Percentiles rank a stretch among this genome's conserved stretches.
Evolutionary conservation across 2,888 invertebrate genomes (phyloP).

Genomic region (Campoletis raptor): DNA sequence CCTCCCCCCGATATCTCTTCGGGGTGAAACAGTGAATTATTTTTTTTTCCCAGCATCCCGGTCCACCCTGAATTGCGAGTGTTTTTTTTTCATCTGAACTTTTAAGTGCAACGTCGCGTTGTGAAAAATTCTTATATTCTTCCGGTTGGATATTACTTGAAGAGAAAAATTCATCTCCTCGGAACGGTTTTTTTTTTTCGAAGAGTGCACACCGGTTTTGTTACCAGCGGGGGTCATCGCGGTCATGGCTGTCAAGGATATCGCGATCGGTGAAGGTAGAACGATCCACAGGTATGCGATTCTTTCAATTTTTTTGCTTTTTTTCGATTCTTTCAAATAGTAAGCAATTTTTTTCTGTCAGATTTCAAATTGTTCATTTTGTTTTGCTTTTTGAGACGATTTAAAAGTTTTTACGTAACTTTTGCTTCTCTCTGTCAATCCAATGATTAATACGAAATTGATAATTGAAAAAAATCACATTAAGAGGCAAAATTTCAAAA

Average conservation of each 20-base stretch:
- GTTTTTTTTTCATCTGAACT: neutral
- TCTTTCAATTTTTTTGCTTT: neutral
- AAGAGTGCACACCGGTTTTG: constrained; percentile 32
- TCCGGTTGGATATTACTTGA: neutral
- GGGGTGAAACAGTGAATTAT: constrained; percentile 33
- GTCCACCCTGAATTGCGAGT: neutral
- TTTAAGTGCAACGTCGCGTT: neutral
- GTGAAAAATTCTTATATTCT: neutral
- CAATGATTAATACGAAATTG: neutral
- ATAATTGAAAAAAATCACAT: neutral
- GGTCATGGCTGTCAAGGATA: constrained; percentile 58
- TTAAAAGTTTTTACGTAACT: neutral
- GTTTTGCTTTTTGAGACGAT: neutral
- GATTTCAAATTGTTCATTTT: neutral
- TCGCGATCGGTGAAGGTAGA: constrained; percentile 29
- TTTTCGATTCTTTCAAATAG: neutral
- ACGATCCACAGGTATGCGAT: constrained; percentile 25
- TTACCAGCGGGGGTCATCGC: constrained; percentile 51
- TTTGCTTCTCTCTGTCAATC: neutral
- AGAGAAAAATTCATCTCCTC: neutral
- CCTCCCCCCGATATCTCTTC: neutral
- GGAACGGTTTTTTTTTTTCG: neutral
- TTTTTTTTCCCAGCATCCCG: constrained; percentile 6
- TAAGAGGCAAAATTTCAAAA: neutral
- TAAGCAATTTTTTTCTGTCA: neutral